Percentiles rank a stretch among this genome's conserved stretches.
Evolutionary conservation across 2,797 vertebrate genomes (phyloP).

Genomic region (Agapornis canus): DNA sequence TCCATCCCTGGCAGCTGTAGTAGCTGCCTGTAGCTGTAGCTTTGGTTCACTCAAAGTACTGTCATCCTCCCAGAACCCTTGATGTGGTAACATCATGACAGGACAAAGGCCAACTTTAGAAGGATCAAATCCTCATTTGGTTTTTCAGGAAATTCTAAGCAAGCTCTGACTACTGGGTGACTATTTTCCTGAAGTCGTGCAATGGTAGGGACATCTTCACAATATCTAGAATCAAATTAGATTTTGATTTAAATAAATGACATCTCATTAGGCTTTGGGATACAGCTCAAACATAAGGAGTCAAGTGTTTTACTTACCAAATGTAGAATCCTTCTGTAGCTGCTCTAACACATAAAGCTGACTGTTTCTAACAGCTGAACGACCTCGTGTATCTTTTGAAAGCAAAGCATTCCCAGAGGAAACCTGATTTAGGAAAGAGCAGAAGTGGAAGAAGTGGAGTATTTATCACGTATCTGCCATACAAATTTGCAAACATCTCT

Average conservation of each 20-base stretch:
- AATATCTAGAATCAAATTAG: not conserved
- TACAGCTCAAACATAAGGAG: not conserved
- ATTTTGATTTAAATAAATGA: not conserved
- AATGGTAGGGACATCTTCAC: not conserved
- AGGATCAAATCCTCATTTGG: not conserved
- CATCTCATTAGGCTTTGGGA: not conserved
- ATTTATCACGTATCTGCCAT: not conserved
- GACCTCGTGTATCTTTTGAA: slow-evolving; percentile 74
- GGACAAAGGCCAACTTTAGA: not conserved
- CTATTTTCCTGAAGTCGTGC: not conserved
- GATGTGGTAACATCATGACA: not conserved
- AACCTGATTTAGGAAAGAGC: slow-evolving; percentile 49
- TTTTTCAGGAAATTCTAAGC: not conserved
- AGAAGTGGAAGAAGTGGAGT: not conserved
- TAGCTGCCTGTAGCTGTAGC: not conserved
- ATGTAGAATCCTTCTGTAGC: slow-evolving; percentile 74
- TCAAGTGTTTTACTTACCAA: slow-evolving; percentile 75
- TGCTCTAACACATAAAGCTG: slow-evolving; percentile 73
- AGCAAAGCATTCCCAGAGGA: slow-evolving; percentile 57
- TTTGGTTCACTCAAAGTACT: not conserved
- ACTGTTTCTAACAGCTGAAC: slow-evolving; percentile 77
- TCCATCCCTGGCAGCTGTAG: not conserved
- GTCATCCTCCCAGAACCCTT: not conserved
- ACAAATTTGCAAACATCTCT: not conserved
- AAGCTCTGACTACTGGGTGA: not conserved